Evolutionary conservation across 2,113 vertebrate genomes (phyloP).

Genomic region (Rhinoptilus africanus): DNA sequence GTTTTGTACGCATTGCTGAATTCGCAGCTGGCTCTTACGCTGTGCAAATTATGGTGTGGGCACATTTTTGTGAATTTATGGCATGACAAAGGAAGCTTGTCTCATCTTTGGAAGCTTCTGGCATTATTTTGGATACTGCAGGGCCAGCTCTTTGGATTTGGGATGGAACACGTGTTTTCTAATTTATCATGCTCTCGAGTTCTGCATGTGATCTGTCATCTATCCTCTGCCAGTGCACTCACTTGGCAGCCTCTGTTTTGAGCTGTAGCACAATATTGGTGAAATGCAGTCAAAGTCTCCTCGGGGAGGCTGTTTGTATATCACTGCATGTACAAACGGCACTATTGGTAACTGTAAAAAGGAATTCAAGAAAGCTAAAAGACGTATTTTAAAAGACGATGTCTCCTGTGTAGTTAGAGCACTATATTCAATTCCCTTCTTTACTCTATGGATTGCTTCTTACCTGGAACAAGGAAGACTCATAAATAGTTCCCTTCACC

Average conservation of each 20-base stretch:
- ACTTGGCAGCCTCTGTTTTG: background rate
- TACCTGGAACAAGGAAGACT: background rate
- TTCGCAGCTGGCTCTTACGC: background rate
- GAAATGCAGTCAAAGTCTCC: background rate
- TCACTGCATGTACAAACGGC: background rate
- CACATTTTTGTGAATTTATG: background rate
- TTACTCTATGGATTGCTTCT: background rate
- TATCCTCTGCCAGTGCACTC: background rate
- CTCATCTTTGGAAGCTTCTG: background rate
- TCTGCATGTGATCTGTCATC: background rate
- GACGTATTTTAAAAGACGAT: background rate
- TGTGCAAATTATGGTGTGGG: background rate
- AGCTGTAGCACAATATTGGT: background rate
- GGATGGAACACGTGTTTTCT: background rate
- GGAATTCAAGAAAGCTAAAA: background rate
- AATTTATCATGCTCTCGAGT: background rate
- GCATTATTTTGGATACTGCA: too few species aligned
- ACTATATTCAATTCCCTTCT: background rate
- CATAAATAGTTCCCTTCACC: background rate
- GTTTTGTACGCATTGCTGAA: background rate
- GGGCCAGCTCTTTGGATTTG: background rate
- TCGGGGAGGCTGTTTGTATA: background rate
- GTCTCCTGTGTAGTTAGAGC: background rate
- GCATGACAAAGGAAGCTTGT: background rate
- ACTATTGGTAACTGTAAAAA: background rate